Evolutionary conservation across 1,140 invertebrate species (phyloP).

Genomic region (Calycopis cecrops): DNA sequence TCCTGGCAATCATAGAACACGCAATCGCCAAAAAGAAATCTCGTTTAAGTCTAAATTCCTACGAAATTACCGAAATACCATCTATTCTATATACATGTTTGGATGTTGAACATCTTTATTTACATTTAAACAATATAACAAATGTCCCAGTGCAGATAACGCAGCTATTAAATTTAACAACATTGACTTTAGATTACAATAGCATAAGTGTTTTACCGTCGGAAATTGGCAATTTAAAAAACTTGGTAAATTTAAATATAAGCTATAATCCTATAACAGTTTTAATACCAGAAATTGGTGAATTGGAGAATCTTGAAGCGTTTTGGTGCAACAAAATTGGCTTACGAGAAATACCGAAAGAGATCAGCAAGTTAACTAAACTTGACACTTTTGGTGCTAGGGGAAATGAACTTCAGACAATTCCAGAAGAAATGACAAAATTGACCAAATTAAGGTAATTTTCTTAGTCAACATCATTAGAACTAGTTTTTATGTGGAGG

Average conservation of each 20-base stretch:
- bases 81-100: conserved; percentile 72
- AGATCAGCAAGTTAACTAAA: conserved; percentile 82
- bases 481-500: too few relatives aligned
- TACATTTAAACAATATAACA: conserved; percentile 77
- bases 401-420: conserved; percentile 75
- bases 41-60: conserved; percentile 75
- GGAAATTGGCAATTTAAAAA: conserved; percentile 77
- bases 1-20: conserved; percentile 78
- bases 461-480: neutral
- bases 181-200: conserved; percentile 78
- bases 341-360: conserved; percentile 76
- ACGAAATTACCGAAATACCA: conserved; percentile 76
- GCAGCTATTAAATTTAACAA: conserved; percentile 61
- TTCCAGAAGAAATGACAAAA: conserved; percentile 73
- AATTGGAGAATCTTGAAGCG: conserved; percentile 84
- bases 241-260: conserved; percentile 86
- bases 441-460: conserved; percentile 71
- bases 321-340: conserved; percentile 81
- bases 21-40: conserved; percentile 75
- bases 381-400: conserved; percentile 82
- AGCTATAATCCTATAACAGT: conserved; percentile 85
- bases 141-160: conserved; percentile 61
- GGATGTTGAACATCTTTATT: conserved; percentile 74
- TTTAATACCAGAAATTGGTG: conserved; percentile 81
- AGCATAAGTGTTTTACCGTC: conserved; percentile 80